These are phyloP conservation scores for Nymphalis c-album DNA, from an alignment of 2,888 invertebrate species.

Conservation along the genomic window DNA sequence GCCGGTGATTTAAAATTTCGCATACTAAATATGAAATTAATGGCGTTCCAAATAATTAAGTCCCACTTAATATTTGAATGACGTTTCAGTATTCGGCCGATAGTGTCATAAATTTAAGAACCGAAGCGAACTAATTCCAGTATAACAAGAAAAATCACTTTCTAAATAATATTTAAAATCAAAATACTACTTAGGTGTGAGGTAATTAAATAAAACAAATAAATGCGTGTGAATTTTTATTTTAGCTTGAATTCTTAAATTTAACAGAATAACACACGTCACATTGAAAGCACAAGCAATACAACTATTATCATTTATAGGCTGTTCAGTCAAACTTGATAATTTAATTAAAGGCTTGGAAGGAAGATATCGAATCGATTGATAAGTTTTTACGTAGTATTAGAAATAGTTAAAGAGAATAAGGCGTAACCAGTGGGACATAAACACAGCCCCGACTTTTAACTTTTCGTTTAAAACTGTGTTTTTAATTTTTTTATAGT, in stretches of 20 bases:
- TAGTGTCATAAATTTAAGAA: no score
- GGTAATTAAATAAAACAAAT: constrained; percentile 45
- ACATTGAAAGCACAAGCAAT: constrained; percentile 81
- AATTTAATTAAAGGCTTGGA: constrained; percentile 60
- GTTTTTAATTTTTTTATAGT: constrained; percentile 51
- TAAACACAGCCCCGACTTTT: constrained; percentile 58
- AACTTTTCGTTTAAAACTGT: constrained; percentile 53
- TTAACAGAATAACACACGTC: constrained; percentile 73
- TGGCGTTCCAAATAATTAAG: no score
- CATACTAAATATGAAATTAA: no score
- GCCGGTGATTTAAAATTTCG: no score
- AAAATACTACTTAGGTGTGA: no score
- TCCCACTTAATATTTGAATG: no score
- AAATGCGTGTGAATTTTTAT: constrained; percentile 69
- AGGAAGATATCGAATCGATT: constrained; percentile 69
- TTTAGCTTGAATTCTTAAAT: constrained; percentile 71
- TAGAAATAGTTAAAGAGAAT: constrained; percentile 39
- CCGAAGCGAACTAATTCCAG: no score
- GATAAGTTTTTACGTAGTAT: constrained; percentile 43
- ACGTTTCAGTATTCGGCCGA: no score
- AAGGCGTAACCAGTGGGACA: constrained; percentile 77
- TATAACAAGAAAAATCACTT: no score
- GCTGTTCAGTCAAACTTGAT: constrained; percentile 74
- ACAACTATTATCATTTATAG: constrained; percentile 70
- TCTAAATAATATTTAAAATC: no score